phyloP scores from a whole-genome alignment of 2,113 vertebrate species.

The Poicephalus gulielmi region DNA sequence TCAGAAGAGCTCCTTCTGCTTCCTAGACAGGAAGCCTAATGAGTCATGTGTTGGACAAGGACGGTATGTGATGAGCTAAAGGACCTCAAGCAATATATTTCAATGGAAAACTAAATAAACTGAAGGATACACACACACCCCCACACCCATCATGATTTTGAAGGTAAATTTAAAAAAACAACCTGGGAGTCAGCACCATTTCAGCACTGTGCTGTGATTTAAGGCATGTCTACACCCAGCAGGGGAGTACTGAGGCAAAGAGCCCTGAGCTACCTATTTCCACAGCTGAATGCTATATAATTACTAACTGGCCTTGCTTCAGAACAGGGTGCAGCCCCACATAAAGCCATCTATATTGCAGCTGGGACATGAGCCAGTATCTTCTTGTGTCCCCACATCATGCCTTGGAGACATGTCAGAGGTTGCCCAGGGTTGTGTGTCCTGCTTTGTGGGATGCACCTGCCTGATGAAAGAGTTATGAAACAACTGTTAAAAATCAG shows the following conservation, averaged over 20 bases:
- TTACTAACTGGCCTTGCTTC: not conserved
- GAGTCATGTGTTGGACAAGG: not conserved
- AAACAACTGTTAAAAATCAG: not conserved
- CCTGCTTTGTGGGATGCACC: not conserved
- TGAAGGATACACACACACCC: not conserved
- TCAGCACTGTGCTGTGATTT: not conserved
- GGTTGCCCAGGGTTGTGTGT: not conserved
- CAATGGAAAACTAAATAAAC: conserved; percentile 6
- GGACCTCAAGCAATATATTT: conserved; percentile 7
- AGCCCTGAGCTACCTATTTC: conserved; percentile 5
- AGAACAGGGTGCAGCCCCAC: not conserved
- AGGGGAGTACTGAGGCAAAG: not conserved
- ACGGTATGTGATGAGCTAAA: not conserved
- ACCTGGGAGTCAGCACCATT: not conserved
- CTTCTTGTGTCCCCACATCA: not conserved
- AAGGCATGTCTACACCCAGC: not conserved
- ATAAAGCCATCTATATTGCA: not conserved
- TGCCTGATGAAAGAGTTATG: not conserved
- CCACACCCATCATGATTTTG: not conserved
- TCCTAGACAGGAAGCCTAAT: not conserved
- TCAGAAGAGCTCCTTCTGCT: not conserved
- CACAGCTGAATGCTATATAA: not conserved
- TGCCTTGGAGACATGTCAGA: not conserved
- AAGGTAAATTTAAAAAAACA: not conserved
- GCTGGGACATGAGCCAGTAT: not conserved